Conservation (phyloP, 2,797 vertebrate genomes). For the Gallinago solitaria region DNA sequence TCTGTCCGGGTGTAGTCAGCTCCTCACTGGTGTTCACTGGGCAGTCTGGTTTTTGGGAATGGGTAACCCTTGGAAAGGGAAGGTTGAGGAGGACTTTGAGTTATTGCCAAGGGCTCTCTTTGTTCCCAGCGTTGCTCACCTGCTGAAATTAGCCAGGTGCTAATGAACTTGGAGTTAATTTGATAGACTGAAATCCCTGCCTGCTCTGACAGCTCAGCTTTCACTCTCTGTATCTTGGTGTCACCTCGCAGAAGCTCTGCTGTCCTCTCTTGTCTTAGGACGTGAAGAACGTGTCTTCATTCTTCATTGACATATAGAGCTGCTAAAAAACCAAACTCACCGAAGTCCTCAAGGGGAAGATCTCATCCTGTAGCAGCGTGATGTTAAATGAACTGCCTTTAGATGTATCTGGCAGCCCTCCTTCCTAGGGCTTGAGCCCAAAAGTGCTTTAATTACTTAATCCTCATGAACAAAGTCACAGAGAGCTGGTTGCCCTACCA, state of each 20-base stretch:
- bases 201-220: background rate
- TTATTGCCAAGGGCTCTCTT: background rate
- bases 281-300: background rate
- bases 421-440: background rate
- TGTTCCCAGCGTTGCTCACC: background rate
- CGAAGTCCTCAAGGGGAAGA: background rate
- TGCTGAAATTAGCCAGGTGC: background rate
- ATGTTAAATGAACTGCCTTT: background rate
- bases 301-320: background rate
- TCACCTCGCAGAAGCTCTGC: background rate
- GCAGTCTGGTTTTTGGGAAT: background rate
- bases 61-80: background rate
- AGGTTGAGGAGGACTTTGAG: background rate
- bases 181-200: background rate
- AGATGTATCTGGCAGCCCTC: background rate
- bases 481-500: background rate
- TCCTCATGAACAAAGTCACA: background rate
- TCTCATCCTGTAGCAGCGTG: fast-evolving
- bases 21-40: background rate
- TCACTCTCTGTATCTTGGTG: background rate
- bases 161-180: background rate
- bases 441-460: background rate
- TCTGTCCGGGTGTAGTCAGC: fast-evolving
- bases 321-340: background rate
- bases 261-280: background rate